Conservation (phyloP, 1,140 invertebrate species). For the Eurosta solidaginis region DNA sequence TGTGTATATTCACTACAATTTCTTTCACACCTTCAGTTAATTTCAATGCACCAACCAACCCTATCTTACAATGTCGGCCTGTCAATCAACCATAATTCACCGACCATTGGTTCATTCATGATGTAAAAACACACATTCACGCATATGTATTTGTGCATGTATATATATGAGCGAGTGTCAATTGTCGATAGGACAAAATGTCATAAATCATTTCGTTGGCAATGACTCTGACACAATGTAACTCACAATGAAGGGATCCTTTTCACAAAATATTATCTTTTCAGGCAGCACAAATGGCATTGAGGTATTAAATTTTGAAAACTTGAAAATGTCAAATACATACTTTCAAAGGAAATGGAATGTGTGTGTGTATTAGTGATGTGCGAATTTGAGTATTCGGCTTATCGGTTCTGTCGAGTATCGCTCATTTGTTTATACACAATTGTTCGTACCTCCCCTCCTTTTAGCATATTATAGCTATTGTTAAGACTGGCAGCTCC, state of each 20-base stretch:
- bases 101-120: not conserved
- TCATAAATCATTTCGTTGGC: slow-evolving; percentile 11
- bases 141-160: not conserved
- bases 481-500: too few species aligned
- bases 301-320: slow-evolving; percentile 13
- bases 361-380: not conserved
- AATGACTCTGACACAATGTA: slow-evolving; percentile 10
- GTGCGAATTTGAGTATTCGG: too few species aligned
- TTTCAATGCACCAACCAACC: not conserved
- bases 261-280: slow-evolving; percentile 14
- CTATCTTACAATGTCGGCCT: not conserved
- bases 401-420: too few species aligned
- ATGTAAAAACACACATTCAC: too few species aligned
- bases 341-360: not conserved
- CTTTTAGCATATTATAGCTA: too few species aligned
- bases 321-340: slow-evolving; percentile 22
- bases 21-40: not conserved
- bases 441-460: too few species aligned
- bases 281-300: not conserved
- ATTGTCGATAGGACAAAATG: slow-evolving; percentile 6
- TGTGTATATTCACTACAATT: not conserved
- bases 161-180: not conserved
- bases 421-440: too few species aligned
- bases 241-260: slow-evolving; percentile 2
- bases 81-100: not conserved